Evolutionary conservation across 2,113 vertebrate genomes (phyloP), one percentile per base, ranked within the genome.

Genomic region (Burhinus oedicnemus): DNA sequence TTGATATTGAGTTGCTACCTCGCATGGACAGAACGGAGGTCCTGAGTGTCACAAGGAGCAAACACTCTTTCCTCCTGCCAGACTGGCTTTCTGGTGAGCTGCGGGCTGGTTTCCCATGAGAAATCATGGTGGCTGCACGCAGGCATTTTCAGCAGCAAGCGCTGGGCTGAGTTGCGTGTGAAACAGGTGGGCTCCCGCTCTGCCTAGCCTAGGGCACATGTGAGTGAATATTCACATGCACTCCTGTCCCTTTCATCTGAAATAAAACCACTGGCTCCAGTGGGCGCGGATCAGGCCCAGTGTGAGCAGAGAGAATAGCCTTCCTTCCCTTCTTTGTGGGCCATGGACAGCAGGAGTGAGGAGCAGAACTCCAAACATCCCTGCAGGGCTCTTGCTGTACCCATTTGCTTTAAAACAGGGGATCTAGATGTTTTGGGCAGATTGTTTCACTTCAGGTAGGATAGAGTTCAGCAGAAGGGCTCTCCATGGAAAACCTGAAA

Each of bases 161-260:
- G 3, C 26, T 47, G n/a, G 17, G 26, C 52, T 3, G 15, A 74
- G 29, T 5, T 79, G 8, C 9, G 6, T 51, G 3, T 0, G 2
- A 79, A 38, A 18, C 36, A 77, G n/a, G 38, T 71, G 79, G n/a
- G 38, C 11, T 69, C 23, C 4, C 3, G 13, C 12, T 62, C 51
- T 84, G 32, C 16, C 42, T 36, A 25, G 15, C 34, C 34, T 3
- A 15, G 44, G 19, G 13, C 3, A 3, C 1, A 0, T 12, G 7
- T 70, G 22, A 69, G 36, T 57, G 49, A 78, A 72, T 83, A 5
- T 19, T 64, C 36, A 27, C 14, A 34, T 14, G 1, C 21, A 40
- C 23, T 55, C 29, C 30, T 71, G 30, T 45, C 22, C 18, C 12
- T 45, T 70, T 87, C 30, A 47, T 27, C 42, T 87, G 57, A 69